Conservation (phyloP, 92 coral and sea anemone species). For the Nematostella vectensis region DNA sequence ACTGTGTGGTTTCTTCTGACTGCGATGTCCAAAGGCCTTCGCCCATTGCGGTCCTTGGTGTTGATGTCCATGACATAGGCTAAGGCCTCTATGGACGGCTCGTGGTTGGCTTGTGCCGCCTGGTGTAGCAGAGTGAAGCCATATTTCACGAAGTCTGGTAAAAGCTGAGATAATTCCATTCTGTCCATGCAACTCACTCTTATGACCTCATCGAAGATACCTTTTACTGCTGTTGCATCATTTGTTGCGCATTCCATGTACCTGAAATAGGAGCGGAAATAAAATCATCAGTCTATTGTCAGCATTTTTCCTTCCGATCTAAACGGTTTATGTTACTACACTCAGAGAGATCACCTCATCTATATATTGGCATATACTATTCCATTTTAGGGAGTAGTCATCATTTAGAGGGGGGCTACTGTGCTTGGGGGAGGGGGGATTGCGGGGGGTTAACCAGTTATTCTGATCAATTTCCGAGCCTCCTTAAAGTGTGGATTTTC, state of each 20-base stretch:
- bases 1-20: slow-evolving; percentile 28
- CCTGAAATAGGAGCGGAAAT: slow-evolving; percentile 9
- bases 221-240: slow-evolving; percentile 33
- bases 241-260: slow-evolving; percentile 67
- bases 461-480: too few species aligned
- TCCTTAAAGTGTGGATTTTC: too few species aligned
- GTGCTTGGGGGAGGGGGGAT: too few species aligned
- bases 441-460: too few species aligned
- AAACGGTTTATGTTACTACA: too few species aligned
- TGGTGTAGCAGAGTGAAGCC: slow-evolving; percentile 73
- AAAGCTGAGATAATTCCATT: slow-evolving; percentile 54
- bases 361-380: too few species aligned
- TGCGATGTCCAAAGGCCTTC: slow-evolving; percentile 57
- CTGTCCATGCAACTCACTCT: slow-evolving; percentile 69
- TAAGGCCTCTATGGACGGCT: slow-evolving; percentile 59
- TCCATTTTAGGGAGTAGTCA: too few species aligned
- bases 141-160: slow-evolving; percentile 47
- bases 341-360: too few species aligned
- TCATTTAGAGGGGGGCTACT: too few species aligned
- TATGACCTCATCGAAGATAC: slow-evolving; percentile 51
- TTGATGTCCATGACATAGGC: slow-evolving; percentile 61
- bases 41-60: slow-evolving; percentile 46
- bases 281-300: too few species aligned
- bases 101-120: slow-evolving; percentile 63
- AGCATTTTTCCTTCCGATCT: too few species aligned